These are phyloP conservation scores for Drosophila stalkeri DNA, from an alignment of 2,888 invertebrate genomes.

Conservation along the genomic window DNA sequence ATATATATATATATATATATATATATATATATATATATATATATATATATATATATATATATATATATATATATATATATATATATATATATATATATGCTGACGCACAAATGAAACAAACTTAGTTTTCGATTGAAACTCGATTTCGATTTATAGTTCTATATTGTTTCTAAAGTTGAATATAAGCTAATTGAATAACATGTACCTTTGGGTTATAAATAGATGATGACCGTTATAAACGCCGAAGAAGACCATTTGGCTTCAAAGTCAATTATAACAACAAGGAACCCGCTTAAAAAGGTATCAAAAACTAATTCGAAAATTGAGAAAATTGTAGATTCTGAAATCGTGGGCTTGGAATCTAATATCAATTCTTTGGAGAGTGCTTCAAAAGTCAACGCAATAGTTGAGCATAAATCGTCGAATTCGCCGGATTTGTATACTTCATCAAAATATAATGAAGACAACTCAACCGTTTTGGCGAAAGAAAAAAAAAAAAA, in stretches of 20 bases:
- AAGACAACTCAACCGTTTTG: slow-evolving; percentile 2
- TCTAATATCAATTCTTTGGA: slow-evolving; percentile 1
- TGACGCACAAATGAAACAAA: no score
- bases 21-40: neutral
- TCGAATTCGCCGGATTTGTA: neutral
- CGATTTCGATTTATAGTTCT: no score
- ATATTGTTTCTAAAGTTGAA: neutral
- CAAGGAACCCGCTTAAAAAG: slow-evolving; percentile 25
- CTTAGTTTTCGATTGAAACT: no score
- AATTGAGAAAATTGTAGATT: slow-evolving; percentile 2
- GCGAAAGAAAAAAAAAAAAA: slow-evolving; percentile 86
- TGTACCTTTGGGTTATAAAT: neutral
- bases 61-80: no score
- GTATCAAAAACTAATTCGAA: slow-evolving; percentile 16
- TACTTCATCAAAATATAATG: neutral
- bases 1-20: neutral
- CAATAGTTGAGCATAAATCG: neutral
- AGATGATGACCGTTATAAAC: slow-evolving; percentile 44
- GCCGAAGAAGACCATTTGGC: slow-evolving; percentile 68
- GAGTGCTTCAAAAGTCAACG: neutral
- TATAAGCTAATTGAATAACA: neutral
- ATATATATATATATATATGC: no score
- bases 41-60: no score
- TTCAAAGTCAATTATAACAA: slow-evolving; percentile 33
- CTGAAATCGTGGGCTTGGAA: slow-evolving; percentile 7